phyloP scores from a whole-genome alignment of 1,140 invertebrate genomes.

The Dendrolimus kikuchii region DNA sequence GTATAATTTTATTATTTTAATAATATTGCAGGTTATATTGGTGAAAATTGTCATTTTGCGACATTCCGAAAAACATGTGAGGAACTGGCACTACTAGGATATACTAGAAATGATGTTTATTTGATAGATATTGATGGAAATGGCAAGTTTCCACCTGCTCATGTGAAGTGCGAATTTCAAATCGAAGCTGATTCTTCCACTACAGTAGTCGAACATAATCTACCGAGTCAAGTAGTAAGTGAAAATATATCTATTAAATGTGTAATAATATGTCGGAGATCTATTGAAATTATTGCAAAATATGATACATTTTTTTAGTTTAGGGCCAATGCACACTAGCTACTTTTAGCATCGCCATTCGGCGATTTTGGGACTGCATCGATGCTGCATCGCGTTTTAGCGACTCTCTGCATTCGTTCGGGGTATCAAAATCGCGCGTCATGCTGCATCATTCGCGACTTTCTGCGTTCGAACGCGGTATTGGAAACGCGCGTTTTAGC shows the following conservation, averaged over 20 bases:
- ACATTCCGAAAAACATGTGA: constrained; percentile 93
- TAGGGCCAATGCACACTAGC: background rate
- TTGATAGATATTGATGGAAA: constrained; percentile 95
- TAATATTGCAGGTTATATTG: constrained; percentile 77
- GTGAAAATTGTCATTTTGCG: constrained; percentile 95
- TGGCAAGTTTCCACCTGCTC: constrained; percentile 89
- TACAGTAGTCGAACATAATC: constrained; percentile 93
- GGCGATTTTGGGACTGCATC: no score
- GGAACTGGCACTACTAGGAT: constrained; percentile 88
- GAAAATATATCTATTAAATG: background rate
- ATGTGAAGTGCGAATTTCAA: constrained; percentile 93
- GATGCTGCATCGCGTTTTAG: no score
- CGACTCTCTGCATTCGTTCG: no score
- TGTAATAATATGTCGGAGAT: background rate
- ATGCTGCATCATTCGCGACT: no score
- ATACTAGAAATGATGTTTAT: constrained; percentile 91
- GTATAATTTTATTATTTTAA: background rate
- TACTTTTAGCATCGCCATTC: background rate
- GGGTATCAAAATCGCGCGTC: no score
- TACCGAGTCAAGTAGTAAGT: constrained; percentile 85
- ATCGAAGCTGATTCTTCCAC: constrained; percentile 88
- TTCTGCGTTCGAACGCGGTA: no score
- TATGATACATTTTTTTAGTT: constrained; percentile 1
- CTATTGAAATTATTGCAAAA: background rate
- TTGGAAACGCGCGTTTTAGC: no score